These are phyloP conservation scores for Alloscopus bannaensis DNA, from an alignment of 2,888 invertebrate genomes.

Conservation along the genomic window DNA sequence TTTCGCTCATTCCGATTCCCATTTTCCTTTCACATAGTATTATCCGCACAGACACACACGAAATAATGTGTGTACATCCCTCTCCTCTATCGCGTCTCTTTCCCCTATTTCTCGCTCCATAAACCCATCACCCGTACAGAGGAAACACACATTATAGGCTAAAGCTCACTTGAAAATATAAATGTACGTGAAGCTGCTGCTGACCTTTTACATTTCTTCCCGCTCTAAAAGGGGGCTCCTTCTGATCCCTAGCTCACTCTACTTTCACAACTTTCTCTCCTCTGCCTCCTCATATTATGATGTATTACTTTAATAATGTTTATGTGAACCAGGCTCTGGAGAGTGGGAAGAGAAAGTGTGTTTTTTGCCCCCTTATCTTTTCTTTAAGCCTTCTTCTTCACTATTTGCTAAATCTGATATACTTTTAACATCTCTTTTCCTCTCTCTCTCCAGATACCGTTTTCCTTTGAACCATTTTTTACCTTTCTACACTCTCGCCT, in stretches of 20 bases:
- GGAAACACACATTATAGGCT: conserved; percentile 68
- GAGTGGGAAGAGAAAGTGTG: conserved; percentile 42
- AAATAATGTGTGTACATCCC: no score
- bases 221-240: conserved; percentile 28
- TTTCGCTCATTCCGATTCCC: conserved; percentile 72
- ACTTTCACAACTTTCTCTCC: conserved; percentile 22
- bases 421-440: conserved; percentile 32
- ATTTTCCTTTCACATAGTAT: conserved; percentile 44
- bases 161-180: conserved; percentile 38
- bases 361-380: conserved; percentile 27
- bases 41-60: conserved; percentile 1
- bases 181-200: no score
- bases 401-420: conserved; percentile 22
- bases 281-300: conserved; percentile 57
- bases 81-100: no score
- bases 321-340: conserved; percentile 55
- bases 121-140: conserved; percentile 70
- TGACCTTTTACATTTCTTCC: conserved; percentile 65
- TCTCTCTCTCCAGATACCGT: conserved; percentile 55
- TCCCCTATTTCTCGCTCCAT: conserved; percentile 69
- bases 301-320: conserved; percentile 64
- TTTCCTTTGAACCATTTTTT: conserved; percentile 51
- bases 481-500: conserved; percentile 1
- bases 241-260: not conserved
- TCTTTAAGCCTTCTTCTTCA: not conserved